Conservation (phyloP, 2,113 vertebrate species). For the Nipponia nippon region DNA sequence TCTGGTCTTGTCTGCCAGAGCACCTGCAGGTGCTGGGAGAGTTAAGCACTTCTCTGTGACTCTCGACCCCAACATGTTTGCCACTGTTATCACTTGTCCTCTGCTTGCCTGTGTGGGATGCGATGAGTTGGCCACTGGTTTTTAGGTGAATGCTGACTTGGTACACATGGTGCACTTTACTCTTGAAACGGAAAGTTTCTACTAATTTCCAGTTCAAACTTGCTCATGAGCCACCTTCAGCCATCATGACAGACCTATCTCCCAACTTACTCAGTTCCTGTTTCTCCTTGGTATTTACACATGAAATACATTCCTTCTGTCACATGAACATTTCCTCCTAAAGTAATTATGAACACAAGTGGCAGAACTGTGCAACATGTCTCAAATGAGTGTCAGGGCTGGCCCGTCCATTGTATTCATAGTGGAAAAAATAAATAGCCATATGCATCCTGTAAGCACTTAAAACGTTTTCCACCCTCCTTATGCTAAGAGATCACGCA, state of each 20-base stretch:
- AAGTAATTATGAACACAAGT: neutral
- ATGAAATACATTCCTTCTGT: neutral
- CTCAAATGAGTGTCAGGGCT: neutral
- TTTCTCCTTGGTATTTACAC: neutral
- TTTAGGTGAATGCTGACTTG: neutral
- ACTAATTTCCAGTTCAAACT: neutral
- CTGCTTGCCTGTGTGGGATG: neutral
- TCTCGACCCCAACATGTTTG: neutral
- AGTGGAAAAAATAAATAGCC: neutral
- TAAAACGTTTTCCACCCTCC: neutral
- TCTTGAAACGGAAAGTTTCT: neutral
- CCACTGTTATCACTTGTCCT: neutral
- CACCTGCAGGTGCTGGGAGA: neutral
- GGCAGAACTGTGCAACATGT: neutral
- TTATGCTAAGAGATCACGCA: neutral
- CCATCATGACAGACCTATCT: rapidly evolving
- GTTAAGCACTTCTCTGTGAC: neutral
- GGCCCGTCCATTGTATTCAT: neutral
- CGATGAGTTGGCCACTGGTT: neutral
- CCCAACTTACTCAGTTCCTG: neutral
- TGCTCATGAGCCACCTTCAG: neutral
- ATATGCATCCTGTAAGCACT: neutral
- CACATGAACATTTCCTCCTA: neutral
- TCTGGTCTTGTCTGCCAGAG: neutral
- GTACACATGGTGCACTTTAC: neutral